Evolutionary conservation across 2,797 vertebrate species (phyloP), one percentile per base, ranked within the genome.

Genomic region (Melanogrammus aeglefinus): DNA sequence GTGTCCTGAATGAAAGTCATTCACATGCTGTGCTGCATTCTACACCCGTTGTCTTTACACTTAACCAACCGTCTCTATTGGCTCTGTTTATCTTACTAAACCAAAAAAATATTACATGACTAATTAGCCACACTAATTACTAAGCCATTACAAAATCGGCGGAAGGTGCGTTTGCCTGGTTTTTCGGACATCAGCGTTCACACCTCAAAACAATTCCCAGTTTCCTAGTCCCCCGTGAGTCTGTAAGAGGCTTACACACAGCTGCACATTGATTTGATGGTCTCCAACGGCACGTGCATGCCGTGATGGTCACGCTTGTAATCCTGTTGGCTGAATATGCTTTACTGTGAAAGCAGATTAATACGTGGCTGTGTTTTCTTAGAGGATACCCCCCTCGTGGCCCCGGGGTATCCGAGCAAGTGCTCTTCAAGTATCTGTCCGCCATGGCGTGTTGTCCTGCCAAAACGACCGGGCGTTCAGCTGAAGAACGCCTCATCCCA

Each of bases 331-430:
- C 82, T 88, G 91, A 92, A 93, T 93, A 90, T 93, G 90, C 91
- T 92, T 88, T 88, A 88, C 92, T 91, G 90, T 93, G 91, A 93
- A 94, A 91, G 88, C 87, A 91, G 91, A 94, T 95, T 93, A 92
- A 91, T 90, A 88, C 87, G 77, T 85, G 88, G 88, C 84, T 87
- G 84, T 91, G 89, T 90, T 91, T 92, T 88, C 90, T 91, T 91
- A 86, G 91, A 88, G 86, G 81, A 86, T 86, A 88, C 89, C 88
- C 86, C 86, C 90, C 89, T 82, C 9, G 81, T 91, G 76, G 87
- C 79, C 63, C 63, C 24, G n/a, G 8, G 63, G 74, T 91, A 90
- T 90, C 87, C 87, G 82, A 89, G 84, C 82, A 77, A 80, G 79
- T 76, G 63, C 79, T 84, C 77, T 82, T 77, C 82, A 91, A 69